Evolutionary conservation across 2,113 vertebrate genomes (phyloP).

Genomic region (Meriones unguiculatus): DNA sequence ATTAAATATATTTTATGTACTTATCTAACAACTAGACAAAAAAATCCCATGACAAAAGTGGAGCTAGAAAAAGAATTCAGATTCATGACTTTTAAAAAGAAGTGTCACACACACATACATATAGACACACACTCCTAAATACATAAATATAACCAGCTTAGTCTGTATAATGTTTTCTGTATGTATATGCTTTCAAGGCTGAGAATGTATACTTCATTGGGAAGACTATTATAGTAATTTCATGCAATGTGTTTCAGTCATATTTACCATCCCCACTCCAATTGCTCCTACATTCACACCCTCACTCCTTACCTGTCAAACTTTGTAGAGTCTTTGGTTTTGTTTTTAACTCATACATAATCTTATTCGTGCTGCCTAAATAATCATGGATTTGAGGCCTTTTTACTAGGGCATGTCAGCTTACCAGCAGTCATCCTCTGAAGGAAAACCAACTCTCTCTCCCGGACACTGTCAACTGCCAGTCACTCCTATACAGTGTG

Average conservation of each 20-base stretch:
- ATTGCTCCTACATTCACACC: no score
- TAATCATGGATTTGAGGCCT: not conserved
- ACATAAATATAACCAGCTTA: not conserved
- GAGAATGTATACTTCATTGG: not conserved
- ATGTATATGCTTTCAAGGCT: not conserved
- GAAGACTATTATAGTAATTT: not conserved
- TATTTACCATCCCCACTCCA: not conserved
- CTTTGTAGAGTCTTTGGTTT: not conserved
- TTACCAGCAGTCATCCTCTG: not conserved
- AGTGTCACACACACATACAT: not conserved
- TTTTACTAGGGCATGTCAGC: not conserved
- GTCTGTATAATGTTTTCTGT: not conserved
- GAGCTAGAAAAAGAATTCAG: not conserved
- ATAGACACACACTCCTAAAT: not conserved
- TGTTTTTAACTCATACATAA: not conserved
- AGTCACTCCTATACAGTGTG: not conserved
- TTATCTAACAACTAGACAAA: not conserved
- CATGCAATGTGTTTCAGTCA: not conserved
- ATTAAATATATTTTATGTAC: not conserved
- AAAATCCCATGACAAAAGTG: not conserved
- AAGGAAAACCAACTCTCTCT: not conserved
- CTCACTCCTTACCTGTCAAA: not conserved
- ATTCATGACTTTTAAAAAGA: not conserved
- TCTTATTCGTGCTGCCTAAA: not conserved
- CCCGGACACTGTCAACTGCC: not conserved